Conservation (phyloP, 2,888 invertebrate species). For the Chaitophorus viminalis region DNA sequence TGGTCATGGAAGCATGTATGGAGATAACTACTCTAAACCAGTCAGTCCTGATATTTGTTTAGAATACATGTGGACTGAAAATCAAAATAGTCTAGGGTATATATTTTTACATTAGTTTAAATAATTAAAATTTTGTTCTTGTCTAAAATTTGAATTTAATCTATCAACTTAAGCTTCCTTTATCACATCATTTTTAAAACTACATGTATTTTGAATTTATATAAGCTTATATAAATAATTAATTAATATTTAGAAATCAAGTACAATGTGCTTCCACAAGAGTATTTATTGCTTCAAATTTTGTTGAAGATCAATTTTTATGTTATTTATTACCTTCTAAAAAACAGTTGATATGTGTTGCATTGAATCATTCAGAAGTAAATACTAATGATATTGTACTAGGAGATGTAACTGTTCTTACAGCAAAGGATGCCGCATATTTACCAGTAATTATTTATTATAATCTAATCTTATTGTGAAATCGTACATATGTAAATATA, state of each 20-base stretch:
- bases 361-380: constrained; percentile 75
- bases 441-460: constrained; percentile 72
- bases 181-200: neutral
- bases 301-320: constrained; percentile 84
- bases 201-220: neutral
- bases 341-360: constrained; percentile 76
- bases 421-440: constrained; percentile 86
- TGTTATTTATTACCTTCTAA: constrained; percentile 79
- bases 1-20: constrained; percentile 56
- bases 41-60: constrained; percentile 87
- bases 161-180: neutral
- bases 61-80: constrained; percentile 91
- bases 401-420: constrained; percentile 77
- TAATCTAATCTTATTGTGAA: neutral
- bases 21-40: constrained; percentile 68
- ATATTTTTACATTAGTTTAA: constrained; percentile 12
- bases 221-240: neutral
- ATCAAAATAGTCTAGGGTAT: constrained; percentile 62
- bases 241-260: constrained; percentile 67
- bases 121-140: neutral
- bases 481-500: constrained; percentile 51
- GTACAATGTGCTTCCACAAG: constrained; percentile 74
- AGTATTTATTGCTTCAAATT: constrained; percentile 85
- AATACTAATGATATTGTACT: constrained; percentile 75
- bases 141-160: neutral